phyloP scores from a whole-genome alignment of 1,140 invertebrate species.

The Aphis craccivora region DNA sequence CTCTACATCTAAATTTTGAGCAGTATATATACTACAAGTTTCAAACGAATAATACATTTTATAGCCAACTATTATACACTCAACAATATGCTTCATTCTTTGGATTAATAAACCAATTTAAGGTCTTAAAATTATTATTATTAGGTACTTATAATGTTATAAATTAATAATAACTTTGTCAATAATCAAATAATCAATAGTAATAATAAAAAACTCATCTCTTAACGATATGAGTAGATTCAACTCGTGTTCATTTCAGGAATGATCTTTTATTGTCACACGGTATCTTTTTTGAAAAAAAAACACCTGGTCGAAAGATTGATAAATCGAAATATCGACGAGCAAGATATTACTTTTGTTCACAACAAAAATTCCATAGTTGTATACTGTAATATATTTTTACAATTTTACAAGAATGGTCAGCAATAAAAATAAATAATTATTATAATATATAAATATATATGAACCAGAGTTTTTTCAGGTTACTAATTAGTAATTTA shows the following conservation, averaged over 20 bases:
- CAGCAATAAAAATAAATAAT: background rate
- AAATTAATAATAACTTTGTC: background rate
- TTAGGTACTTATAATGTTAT: too few relatives aligned
- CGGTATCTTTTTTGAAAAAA: background rate
- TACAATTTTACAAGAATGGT: background rate
- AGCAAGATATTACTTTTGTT: background rate
- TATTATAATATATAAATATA: background rate
- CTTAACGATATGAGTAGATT: background rate
- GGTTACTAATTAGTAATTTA: too few relatives aligned
- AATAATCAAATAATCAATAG: too few relatives aligned
- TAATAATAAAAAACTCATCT: background rate
- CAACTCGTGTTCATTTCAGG: background rate
- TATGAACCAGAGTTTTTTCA: background rate
- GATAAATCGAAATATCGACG: background rate
- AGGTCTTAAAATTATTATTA: background rate
- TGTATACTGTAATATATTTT: background rate
- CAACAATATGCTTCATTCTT: background rate
- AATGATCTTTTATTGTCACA: constrained; percentile 4
- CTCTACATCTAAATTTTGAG: background rate
- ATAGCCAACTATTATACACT: background rate
- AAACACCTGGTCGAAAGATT: constrained; percentile 4
- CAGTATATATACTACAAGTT: background rate
- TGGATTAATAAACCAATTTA: background rate
- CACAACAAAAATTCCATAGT: background rate
- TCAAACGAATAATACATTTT: background rate